These are phyloP conservation scores for Theretra japonica DNA, from an alignment of 2,888 invertebrate genomes.

Conservation along the genomic window DNA sequence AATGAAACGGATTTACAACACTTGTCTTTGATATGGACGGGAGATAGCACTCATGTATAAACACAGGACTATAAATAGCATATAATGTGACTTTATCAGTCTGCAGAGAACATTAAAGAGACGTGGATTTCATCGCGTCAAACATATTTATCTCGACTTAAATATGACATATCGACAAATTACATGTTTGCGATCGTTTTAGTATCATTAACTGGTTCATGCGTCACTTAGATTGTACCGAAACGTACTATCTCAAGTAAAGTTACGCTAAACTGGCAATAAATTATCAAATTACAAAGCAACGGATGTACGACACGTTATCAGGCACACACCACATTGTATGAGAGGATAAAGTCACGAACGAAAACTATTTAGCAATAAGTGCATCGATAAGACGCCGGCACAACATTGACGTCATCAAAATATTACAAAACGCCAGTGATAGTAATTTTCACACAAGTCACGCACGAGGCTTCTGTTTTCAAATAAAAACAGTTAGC, in stretches of 20 bases:
- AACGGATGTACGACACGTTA: background rate
- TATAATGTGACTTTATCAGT: background rate
- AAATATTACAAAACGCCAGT: constrained; percentile 43
- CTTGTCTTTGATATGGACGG: background rate
- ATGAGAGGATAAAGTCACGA: background rate
- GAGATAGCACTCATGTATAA: background rate
- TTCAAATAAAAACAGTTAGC: constrained; percentile 47
- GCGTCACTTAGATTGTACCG: constrained; percentile 16
- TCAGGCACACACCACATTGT: background rate
- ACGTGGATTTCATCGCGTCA: constrained; percentile 18
- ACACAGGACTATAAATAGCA: background rate
- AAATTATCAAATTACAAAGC: constrained; percentile 11
- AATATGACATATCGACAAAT: constrained; percentile 28
- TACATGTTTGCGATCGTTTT: constrained; percentile 25
- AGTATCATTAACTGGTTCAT: constrained; percentile 28
- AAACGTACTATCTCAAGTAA: background rate
- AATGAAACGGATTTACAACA: background rate
- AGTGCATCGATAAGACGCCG: background rate
- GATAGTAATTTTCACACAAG: constrained; percentile 44
- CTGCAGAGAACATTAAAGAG: constrained; percentile 4
- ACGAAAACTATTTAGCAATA: constrained; percentile 17
- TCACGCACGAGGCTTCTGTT: constrained; percentile 53
- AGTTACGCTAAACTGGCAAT: background rate
- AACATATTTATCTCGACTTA: constrained; percentile 25
- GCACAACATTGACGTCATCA: constrained; percentile 46